Conservation (phyloP, 1,140 invertebrate genomes). For the Drosophila yakuba region DNA sequence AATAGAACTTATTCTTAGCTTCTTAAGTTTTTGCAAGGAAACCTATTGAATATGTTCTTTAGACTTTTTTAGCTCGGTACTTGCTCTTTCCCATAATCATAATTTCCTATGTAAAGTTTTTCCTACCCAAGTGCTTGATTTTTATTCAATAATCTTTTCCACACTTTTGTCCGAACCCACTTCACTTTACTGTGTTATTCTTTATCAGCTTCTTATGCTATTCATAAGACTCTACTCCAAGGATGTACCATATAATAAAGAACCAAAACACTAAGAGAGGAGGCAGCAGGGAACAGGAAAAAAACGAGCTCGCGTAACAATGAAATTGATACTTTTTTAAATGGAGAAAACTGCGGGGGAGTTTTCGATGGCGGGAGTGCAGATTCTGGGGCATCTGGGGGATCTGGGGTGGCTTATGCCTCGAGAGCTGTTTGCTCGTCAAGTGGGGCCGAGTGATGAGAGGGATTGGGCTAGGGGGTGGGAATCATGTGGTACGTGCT, state of each 20-base stretch:
- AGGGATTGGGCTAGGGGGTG: not conserved
- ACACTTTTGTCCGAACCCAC: slow-evolving; percentile 25
- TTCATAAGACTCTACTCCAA: slow-evolving; percentile 45
- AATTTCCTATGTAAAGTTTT: slow-evolving; percentile 38
- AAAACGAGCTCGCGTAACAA: slow-evolving; percentile 80
- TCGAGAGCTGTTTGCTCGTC: slow-evolving; percentile 64
- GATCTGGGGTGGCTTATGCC: slow-evolving; percentile 45
- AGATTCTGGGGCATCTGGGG: not conserved
- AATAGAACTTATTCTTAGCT: not conserved
- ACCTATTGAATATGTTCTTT: slow-evolving; percentile 2
- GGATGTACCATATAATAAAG: slow-evolving; percentile 55
- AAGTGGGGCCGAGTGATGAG: slow-evolving; percentile 54
- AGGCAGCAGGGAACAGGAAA: slow-evolving; percentile 18
- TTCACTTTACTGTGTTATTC: slow-evolving; percentile 43
- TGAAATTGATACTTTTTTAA: slow-evolving; percentile 83
- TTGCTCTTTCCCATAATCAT: slow-evolving; percentile 26
- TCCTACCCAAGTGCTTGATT: slow-evolving; percentile 30
- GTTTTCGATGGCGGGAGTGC: slow-evolving; percentile 7
- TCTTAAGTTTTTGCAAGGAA: not conserved
- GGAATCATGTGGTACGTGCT: slow-evolving; percentile 70
- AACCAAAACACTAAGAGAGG: slow-evolving; percentile 46
- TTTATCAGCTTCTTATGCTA: slow-evolving; percentile 37
- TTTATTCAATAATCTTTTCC: slow-evolving; percentile 44
- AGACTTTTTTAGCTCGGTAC: not conserved
- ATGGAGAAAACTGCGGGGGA: slow-evolving; percentile 40